Evolutionary conservation across 2,797 vertebrate genomes (phyloP).

Genomic region (Rhinogobio ventralis): DNA sequence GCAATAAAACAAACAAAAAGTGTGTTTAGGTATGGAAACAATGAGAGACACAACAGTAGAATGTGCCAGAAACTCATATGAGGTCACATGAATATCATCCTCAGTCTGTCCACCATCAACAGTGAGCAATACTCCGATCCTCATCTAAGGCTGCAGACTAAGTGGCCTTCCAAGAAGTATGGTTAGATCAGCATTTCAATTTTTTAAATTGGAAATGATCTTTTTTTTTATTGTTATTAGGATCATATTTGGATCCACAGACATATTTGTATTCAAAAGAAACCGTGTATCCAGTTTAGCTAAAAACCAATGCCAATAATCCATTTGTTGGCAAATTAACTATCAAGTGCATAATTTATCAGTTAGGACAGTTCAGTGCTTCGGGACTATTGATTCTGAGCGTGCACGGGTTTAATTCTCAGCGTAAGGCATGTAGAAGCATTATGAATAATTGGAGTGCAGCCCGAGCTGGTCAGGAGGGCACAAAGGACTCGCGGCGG

Average conservation of each 20-base stretch:
- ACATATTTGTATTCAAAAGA: conserved; percentile 19
- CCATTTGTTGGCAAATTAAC: conserved; percentile 61
- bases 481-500: conserved; percentile 46
- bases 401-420: conserved; percentile 49
- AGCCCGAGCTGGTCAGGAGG: conserved; percentile 51
- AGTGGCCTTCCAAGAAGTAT: conserved; percentile 6
- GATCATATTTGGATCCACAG: conserved; percentile 10
- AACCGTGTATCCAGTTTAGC: conserved; percentile 44
- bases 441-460: conserved; percentile 61
- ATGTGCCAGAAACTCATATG: not conserved
- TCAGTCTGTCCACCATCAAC: too few species aligned
- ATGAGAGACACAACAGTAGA: too few species aligned
- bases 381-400: conserved; percentile 61
- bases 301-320: conserved; percentile 58
- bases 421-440: conserved; percentile 36
- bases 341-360: conserved; percentile 64
- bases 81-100: not conserved
- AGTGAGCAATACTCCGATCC: not conserved
- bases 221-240: conserved; percentile 39
- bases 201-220: not conserved
- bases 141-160: not conserved
- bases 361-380: conserved; percentile 56
- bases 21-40: too few species aligned
- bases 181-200: conserved; percentile 30
- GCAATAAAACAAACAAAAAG: too few species aligned